Conservation (phyloP, 2,888 invertebrate genomes). For the Pterostichus madidus region DNA sequence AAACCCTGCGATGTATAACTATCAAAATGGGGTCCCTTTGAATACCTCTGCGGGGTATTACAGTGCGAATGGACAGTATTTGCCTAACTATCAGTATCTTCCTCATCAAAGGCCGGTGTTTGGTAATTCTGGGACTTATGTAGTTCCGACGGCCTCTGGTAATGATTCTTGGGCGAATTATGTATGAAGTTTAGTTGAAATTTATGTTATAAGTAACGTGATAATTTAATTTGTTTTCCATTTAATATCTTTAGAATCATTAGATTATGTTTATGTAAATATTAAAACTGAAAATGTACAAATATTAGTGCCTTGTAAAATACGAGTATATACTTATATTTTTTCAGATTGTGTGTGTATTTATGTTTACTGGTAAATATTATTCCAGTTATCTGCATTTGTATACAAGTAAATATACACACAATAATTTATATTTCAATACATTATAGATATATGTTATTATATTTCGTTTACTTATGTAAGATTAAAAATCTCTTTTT, state of each 20-base stretch:
- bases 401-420: slow-evolving; percentile 43
- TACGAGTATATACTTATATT: slow-evolving; percentile 37
- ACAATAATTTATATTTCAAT: slow-evolving; percentile 39
- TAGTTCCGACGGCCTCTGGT: slow-evolving; percentile 30
- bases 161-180: slow-evolving; percentile 59
- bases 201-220: slow-evolving; percentile 21
- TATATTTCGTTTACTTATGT: slow-evolving; percentile 11
- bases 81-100: slow-evolving; percentile 76
- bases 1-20: slow-evolving; percentile 70
- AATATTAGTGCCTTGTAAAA: slow-evolving; percentile 50
- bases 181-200: slow-evolving; percentile 49
- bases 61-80: slow-evolving; percentile 74
- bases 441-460: slow-evolving; percentile 23
- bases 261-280: slow-evolving; percentile 35
- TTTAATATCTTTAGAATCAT: slow-evolving; percentile 37
- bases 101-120: slow-evolving; percentile 72
- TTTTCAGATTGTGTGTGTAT: slow-evolving; percentile 37
- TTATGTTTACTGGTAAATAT: slow-evolving; percentile 43
- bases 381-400: slow-evolving; percentile 47
- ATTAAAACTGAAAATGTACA: slow-evolving; percentile 44
- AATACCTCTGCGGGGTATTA: slow-evolving; percentile 72
- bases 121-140: slow-evolving; percentile 47
- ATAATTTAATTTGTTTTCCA: slow-evolving; percentile 49
- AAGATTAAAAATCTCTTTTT: slow-evolving; percentile 22
- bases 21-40: slow-evolving; percentile 71